Conservation (phyloP, 2,797 vertebrate genomes). For the Champsocephalus esox region DNA sequence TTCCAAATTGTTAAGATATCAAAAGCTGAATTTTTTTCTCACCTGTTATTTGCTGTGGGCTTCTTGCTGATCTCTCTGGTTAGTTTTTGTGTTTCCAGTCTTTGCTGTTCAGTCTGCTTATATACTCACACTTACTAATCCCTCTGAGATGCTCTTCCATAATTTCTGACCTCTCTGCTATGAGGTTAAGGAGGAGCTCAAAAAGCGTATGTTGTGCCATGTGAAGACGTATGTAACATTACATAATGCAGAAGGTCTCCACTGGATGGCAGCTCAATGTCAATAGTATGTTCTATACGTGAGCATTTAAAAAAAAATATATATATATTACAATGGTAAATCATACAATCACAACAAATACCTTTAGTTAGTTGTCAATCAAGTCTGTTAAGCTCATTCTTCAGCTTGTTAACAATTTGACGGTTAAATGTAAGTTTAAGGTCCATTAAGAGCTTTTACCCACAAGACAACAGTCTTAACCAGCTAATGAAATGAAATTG, state of each 20-base stretch:
- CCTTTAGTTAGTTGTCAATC: background rate
- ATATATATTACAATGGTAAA: background rate
- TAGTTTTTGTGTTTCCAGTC: slow-evolving; percentile 9
- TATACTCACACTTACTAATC: slow-evolving; percentile 54
- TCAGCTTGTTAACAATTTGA: background rate
- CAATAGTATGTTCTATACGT: background rate
- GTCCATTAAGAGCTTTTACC: background rate
- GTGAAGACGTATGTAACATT: slow-evolving; percentile 26
- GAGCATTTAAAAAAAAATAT: background rate
- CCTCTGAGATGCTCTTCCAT: slow-evolving; percentile 22
- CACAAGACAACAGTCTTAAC: background rate
- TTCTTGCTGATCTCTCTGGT: slow-evolving; percentile 26
- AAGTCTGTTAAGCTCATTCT: background rate
- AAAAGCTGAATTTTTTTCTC: slow-evolving; percentile 23
- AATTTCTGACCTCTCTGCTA: background rate
- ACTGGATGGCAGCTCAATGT: background rate
- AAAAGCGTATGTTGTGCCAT: background rate
- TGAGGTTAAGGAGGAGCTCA: slow-evolving; percentile 42
- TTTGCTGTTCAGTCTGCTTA: slow-evolving; percentile 32
- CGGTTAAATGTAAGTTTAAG: background rate
- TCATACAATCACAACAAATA: background rate
- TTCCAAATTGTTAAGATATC: background rate
- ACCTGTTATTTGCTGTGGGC: slow-evolving; percentile 40
- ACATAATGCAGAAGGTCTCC: slow-evolving; percentile 36
- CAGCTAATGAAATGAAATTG: background rate